phyloP scores from a whole-genome alignment of 2,888 invertebrate genomes.

The Drosophila neotestacea region DNA sequence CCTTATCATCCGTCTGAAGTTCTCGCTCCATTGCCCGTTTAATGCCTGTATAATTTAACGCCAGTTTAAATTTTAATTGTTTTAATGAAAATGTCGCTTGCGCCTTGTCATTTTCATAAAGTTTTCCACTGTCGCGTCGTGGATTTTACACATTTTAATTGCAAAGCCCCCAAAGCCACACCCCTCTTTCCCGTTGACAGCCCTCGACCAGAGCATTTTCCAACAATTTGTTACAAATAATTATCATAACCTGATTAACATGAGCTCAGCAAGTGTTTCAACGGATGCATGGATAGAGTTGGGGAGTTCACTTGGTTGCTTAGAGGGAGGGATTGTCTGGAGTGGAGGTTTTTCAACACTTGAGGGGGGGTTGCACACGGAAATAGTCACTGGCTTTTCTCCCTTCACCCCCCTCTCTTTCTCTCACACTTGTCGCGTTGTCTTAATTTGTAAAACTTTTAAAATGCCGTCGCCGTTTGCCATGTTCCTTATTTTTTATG shows the following conservation, averaged over 20 bases:
- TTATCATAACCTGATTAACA: conserved; percentile 86
- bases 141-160: conserved; percentile 79
- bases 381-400: conserved; percentile 51
- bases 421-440: conserved; percentile 36
- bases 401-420: not conserved
- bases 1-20: conserved; percentile 38
- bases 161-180: conserved; percentile 44
- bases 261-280: conserved; percentile 77
- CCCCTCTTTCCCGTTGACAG: conserved; percentile 21
- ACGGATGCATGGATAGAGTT: conserved; percentile 6
- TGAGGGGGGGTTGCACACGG: conserved; percentile 38
- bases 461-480: conserved; percentile 72
- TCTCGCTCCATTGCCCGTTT: conserved; percentile 62
- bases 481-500: conserved; percentile 78
- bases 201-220: conserved; percentile 45
- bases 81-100: conserved; percentile 81
- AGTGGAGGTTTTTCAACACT: not conserved
- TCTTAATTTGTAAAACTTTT: conserved; percentile 77
- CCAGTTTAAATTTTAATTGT: conserved; percentile 84
- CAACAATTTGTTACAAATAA: conserved; percentile 85
- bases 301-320: not conserved
- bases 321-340: not conserved
- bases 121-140: conserved; percentile 66
- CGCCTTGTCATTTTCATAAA: conserved; percentile 78
- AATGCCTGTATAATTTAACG: conserved; percentile 83